A percentile compares a stretch with the other conserved stretches of the same genome.
phyloP scores from a whole-genome alignment of 2,797 vertebrate genomes.

The Phylloscopus collybita region DNA sequence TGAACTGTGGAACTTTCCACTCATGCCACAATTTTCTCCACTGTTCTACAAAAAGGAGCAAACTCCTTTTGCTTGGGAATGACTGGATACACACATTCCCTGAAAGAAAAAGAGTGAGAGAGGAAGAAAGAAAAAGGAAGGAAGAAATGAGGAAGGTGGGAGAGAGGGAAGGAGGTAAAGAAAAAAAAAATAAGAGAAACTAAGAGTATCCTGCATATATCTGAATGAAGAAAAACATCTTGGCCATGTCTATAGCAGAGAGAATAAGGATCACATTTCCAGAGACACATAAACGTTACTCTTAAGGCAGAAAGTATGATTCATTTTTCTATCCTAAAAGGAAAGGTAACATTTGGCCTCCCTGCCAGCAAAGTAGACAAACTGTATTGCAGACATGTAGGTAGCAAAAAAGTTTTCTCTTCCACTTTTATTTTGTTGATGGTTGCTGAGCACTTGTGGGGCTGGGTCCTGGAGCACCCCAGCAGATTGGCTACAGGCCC shows the following conservation, averaged over 20 bases:
- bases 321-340: constrained; percentile 1
- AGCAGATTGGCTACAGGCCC: background rate
- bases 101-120: background rate
- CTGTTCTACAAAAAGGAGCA: background rate
- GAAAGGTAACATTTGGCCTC: constrained; percentile 14
- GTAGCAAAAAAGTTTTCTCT: background rate
- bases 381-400: background rate
- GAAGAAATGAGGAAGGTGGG: background rate
- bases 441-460: rapidly evolving
- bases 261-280: constrained; percentile 10
- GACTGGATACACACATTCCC: background rate
- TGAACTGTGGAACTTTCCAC: background rate
- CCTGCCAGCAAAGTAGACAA: background rate
- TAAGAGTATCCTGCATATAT: background rate
- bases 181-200: background rate
- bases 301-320: constrained; percentile 32
- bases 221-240: background rate
- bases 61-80: background rate
- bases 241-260: background rate
- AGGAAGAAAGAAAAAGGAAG: background rate
- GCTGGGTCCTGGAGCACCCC: background rate
- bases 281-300: background rate
- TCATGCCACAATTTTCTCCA: background rate
- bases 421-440: background rate
- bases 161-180: background rate